Evolutionary conservation across 2,113 vertebrate genomes (phyloP), one percentile per base, ranked within the genome.

Genomic region (Leucoraja erinaceus): DNA sequence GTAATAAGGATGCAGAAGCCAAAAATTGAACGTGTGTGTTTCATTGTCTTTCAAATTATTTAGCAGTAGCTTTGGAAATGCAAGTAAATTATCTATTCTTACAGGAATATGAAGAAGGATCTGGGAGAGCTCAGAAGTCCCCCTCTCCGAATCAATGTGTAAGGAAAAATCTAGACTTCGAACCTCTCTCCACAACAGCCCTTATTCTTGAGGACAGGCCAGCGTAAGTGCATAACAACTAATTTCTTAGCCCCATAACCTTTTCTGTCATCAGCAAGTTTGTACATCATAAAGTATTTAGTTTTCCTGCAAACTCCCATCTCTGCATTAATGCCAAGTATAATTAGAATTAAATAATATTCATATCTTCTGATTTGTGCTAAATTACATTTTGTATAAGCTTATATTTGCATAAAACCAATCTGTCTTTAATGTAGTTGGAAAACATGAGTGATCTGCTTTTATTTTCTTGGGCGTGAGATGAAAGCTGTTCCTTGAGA

Each of bases 51-150:
- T 88, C 31, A 5, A n/a, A 16, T 86, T 86, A 86, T 10, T 86
- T 63, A 25, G 47, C 22, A 75, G 74, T 38, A 90, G 63, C 33
- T 16, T 70, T 90, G 31, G 88, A 38, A 18, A 38, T 90, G 0
- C 31, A 90, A 70, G 33, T 90, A 33, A 88, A 91, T 91, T 91
- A 66, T 54, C 70, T 91, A 33, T 47, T 70, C 68, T 76, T 93
- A 4, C 94, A 99, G 98, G 98, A 99, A 98, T 97, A 97, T 98
- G 98, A 99, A 97, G 97, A 97, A 94, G 97, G 97, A 96, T 96
- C 96, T 96, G 96, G 96, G 94, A 96, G 95, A 95, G 94, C 96
- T 95, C 96, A 97, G 95, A 97, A 95, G 95, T 96, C 97, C 0
- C 96, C 96, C 4, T 98, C 98, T 94, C 98, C 98, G 63, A 97